These are phyloP conservation scores for Hydropsyche tenuis DNA, from an alignment of 1,140 invertebrate species.

Conservation along the genomic window DNA sequence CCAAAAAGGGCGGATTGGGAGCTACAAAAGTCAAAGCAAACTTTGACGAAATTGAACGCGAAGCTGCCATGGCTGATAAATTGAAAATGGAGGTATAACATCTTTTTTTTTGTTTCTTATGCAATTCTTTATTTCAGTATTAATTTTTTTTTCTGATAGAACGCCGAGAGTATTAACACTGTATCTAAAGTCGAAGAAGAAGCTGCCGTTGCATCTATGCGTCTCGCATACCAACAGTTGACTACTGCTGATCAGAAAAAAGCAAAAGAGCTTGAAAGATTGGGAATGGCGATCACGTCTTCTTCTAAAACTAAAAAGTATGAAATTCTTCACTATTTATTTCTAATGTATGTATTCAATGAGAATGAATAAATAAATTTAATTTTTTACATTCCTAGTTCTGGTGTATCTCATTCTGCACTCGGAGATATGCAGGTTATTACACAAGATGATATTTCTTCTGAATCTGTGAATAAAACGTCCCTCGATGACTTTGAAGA, in stretches of 20 bases:
- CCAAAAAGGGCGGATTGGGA: slow-evolving; percentile 89
- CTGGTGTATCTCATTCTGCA: slow-evolving; percentile 90
- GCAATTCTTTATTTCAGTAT: no score
- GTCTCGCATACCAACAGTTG: slow-evolving; percentile 89
- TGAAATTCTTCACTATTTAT: slow-evolving; percentile 1
- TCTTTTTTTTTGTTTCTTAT: not conserved
- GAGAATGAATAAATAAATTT: not conserved
- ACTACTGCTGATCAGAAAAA: slow-evolving; percentile 82
- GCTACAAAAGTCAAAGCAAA: slow-evolving; percentile 95
- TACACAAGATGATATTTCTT: slow-evolving; percentile 76
- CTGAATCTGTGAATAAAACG: slow-evolving; percentile 34
- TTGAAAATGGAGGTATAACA: slow-evolving; percentile 65
- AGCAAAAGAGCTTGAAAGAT: slow-evolving; percentile 86
- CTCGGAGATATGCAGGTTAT: slow-evolving; percentile 92
- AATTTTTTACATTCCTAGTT: slow-evolving; percentile 54
- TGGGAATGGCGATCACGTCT: slow-evolving; percentile 89
- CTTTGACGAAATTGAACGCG: slow-evolving; percentile 94
- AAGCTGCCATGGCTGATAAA: slow-evolving; percentile 83
- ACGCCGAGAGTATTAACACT: slow-evolving; percentile 9
- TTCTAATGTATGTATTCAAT: not conserved
- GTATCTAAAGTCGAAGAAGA: slow-evolving; percentile 63
- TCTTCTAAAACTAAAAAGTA: slow-evolving; percentile 60
- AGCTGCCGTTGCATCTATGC: slow-evolving; percentile 74
- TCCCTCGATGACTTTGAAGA: slow-evolving; percentile 56
- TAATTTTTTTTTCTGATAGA: not conserved